Evolutionary conservation across 2,113 vertebrate species (phyloP).

Genomic region (Talpa occidentalis): DNA sequence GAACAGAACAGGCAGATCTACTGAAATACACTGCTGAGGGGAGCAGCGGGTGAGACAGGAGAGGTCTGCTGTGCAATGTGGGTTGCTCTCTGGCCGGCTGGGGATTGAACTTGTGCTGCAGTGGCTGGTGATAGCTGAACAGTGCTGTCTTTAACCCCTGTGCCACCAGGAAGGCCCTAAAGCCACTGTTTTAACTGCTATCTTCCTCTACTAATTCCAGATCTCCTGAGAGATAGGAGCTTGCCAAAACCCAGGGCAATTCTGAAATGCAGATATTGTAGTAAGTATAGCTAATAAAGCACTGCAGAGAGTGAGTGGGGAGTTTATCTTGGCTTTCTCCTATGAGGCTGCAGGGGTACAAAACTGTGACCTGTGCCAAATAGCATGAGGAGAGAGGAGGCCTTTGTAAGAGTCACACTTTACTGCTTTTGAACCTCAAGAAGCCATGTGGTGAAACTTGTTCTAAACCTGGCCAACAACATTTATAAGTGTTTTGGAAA

Average conservation of each 20-base stretch:
- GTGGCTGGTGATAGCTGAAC: too few relatives aligned
- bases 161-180: too few relatives aligned
- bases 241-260: not conserved
- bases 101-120: too few relatives aligned
- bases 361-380: not conserved
- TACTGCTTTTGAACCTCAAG: slow-evolving; percentile 27
- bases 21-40: too few relatives aligned
- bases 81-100: too few relatives aligned
- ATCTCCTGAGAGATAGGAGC: not conserved
- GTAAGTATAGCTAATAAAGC: not conserved
- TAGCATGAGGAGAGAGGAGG: not conserved
- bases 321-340: slow-evolving; percentile 44
- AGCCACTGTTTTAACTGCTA: not conserved
- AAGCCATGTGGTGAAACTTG: slow-evolving; percentile 1
- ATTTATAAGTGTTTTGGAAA: slow-evolving; percentile 31
- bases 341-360: not conserved
- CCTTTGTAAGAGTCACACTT: not conserved
- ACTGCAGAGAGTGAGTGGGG: not conserved
- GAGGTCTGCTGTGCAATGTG: too few relatives aligned
- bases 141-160: too few relatives aligned
- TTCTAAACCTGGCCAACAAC: not conserved
- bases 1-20: too few relatives aligned
- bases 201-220: not conserved
- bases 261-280: not conserved
- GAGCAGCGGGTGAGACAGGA: too few relatives aligned